Evolutionary conservation across 2,113 vertebrate genomes (phyloP).

Genomic region (Hyperopisus bebe): DNA sequence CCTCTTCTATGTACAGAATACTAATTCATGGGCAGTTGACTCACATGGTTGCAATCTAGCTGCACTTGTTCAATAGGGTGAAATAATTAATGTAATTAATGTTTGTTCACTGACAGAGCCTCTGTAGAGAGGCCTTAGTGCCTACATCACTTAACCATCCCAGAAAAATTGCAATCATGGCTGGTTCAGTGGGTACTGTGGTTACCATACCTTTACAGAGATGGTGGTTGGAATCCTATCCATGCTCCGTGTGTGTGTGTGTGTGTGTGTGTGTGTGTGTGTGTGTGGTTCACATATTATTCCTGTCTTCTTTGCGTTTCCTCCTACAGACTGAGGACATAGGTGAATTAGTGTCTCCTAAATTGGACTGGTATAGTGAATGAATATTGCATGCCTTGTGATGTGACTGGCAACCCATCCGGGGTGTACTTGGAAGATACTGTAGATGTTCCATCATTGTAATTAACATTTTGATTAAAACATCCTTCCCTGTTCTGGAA

Average conservation of each 20-base stretch:
- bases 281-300: neutral
- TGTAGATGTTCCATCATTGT: neutral
- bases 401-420: neutral
- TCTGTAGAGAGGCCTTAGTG: neutral
- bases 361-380: neutral
- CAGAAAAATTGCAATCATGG: neutral
- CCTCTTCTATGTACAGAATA: neutral
- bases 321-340: neutral
- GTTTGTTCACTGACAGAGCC: slow-evolving; percentile 3
- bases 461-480: slow-evolving; percentile 16
- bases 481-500: neutral
- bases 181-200: neutral
- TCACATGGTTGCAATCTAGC: neutral
- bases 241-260: neutral
- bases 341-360: neutral
- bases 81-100: slow-evolving; percentile 17
- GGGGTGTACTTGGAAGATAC: neutral
- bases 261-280: neutral
- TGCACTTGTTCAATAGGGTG: neutral
- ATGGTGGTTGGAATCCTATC: neutral
- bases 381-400: neutral
- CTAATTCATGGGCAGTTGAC: slow-evolving; percentile 17
- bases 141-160: neutral
- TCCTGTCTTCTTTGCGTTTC: neutral
- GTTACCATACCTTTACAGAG: neutral